Evolutionary conservation across 1,140 invertebrate genomes (phyloP).

Genomic region (Caenorhabditis elegans): WBcel235 BX284605.5:7301001-7301500

Average conservation of each 20-base stretch:
- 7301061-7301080: no score
- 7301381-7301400: not conserved
- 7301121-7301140: not conserved
- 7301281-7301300: not conserved
- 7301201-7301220: not conserved
- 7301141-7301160: not conserved
- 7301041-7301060: no score
- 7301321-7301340: not conserved
- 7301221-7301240: not conserved
- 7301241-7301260: not conserved
- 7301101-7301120: not conserved
- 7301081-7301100: not conserved
- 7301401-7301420: not conserved
- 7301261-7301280: not conserved
- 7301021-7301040: not conserved
- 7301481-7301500: no score
- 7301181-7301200: no score
- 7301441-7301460: not conserved
- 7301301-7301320: not conserved
- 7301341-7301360: not conserved
- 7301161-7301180: not conserved
- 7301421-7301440: not conserved
- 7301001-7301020: no score
- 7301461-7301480: not conserved
- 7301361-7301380: not conserved